Evolutionary conservation across 1,140 invertebrate species (phyloP).

Genomic region (Dendrolimus punctatus): DNA sequence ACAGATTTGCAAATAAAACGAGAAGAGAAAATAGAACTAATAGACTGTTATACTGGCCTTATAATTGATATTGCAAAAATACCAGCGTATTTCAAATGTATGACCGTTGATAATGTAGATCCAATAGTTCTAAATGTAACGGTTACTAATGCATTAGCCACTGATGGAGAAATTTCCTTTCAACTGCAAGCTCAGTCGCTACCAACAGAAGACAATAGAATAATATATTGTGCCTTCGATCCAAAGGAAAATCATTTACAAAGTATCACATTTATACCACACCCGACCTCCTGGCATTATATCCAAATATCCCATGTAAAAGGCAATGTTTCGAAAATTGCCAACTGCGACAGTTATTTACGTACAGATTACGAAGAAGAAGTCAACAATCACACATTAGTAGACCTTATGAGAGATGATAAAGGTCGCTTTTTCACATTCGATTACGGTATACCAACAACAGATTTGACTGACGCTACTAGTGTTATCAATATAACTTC

Average conservation of each 20-base stretch:
- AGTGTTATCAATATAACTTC: conserved; percentile 77
- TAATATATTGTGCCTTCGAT: conserved; percentile 49
- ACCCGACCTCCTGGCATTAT: conserved; percentile 75
- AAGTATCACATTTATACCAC: conserved; percentile 69
- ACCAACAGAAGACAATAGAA: conserved; percentile 46
- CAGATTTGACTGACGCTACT: conserved; percentile 73
- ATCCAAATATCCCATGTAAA: conserved; percentile 48
- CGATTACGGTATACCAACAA: conserved; percentile 77
- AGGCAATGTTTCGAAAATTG: conserved; percentile 31
- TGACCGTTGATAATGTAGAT: conserved; percentile 31
- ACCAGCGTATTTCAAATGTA: conserved; percentile 43
- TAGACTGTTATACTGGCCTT: conserved; percentile 46
- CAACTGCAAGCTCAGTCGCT: conserved; percentile 54
- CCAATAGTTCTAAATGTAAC: conserved; percentile 47
- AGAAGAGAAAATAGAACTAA: conserved; percentile 26
- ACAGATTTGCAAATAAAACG: conserved; percentile 72
- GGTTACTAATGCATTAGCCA: conserved; percentile 23
- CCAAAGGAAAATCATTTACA: conserved; percentile 28
- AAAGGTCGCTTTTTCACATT: conserved; percentile 81
- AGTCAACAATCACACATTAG: conserved; percentile 47
- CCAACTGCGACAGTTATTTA: conserved; percentile 45
- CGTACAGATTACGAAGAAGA: conserved; percentile 32
- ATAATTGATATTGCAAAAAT: conserved; percentile 35
- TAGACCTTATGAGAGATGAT: conserved; percentile 76
- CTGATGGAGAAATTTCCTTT: conserved; percentile 35